phyloP scores from a whole-genome alignment of 2,797 vertebrate species.

The Neomorphus geoffroyi region DNA sequence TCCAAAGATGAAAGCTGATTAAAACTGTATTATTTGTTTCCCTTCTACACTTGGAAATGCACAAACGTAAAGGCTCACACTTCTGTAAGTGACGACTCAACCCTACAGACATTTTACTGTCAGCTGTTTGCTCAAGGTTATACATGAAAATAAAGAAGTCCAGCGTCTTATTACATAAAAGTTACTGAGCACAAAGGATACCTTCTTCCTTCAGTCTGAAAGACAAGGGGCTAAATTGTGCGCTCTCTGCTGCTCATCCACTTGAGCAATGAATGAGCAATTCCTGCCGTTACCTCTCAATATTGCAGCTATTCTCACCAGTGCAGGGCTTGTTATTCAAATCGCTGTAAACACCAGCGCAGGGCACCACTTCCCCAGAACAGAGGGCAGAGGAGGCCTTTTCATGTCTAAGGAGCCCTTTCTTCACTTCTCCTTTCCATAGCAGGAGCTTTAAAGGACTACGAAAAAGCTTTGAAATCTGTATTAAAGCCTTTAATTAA shows the following conservation, averaged over 20 bases:
- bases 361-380: background rate
- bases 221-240: background rate
- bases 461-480: slow-evolving; percentile 5
- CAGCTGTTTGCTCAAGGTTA: background rate
- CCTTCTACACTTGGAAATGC: background rate
- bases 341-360: background rate
- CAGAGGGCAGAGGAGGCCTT: background rate
- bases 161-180: background rate
- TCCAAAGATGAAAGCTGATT: background rate
- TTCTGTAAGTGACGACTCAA: background rate
- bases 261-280: background rate
- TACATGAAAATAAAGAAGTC: background rate
- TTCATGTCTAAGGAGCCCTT: slow-evolving; percentile 28
- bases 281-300: slow-evolving; percentile 13
- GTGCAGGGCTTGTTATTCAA: background rate
- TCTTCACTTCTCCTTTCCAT: background rate
- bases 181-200: background rate
- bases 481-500: background rate
- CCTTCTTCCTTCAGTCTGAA: background rate
- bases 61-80: background rate
- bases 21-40: background rate
- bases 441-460: background rate
- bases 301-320: background rate
- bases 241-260: background rate
- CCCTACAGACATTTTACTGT: background rate